Evolutionary conservation across 2,113 vertebrate genomes (phyloP), one percentile per base, ranked within the genome.

Genomic region (Pygoscelis adeliae): DNA sequence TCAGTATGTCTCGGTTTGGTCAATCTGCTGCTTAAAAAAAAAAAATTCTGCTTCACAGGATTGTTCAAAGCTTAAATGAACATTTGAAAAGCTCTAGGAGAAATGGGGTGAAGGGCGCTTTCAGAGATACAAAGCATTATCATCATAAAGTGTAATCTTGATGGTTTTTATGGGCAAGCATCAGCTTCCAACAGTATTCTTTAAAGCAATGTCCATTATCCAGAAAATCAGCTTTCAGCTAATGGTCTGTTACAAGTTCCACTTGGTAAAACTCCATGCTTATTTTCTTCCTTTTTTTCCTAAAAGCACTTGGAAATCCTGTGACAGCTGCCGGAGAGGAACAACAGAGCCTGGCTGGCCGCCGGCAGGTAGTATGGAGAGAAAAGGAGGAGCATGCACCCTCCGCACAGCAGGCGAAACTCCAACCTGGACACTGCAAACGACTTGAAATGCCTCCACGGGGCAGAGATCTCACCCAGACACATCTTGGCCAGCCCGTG

Each of bases 211-310:
- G 4, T 50, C 82, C 74, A 70, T 92, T 97, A 96, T 70, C 82
- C 87, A 87, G 90, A 97, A 97, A 97, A 97, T 86, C 25, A 3
- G 46, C 85, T 95, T 94, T 87, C 72, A 92, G 80, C 77, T 91
- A 91, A 96, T 63, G 80, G 77, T n/a, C 42, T 93, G 66, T 93
- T 89, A 92, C 71, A 71, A 74, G 71, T 81, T 90, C 92, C 79
- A 81, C 55, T 77, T 83, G 46, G 46, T 87, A 83, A 90, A 94
- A 90, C 47, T 66, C 79, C 74, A n/a, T 2, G 1, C 70, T 78
- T 65, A 29, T 90, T 95, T 94, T 90, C 61, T 78, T 84, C 32
- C 20, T 90, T 58, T 89, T 70, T 81, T 67, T 40, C 52, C 40
- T 94, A 36, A 83, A 40, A 96, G 70, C 79, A 42, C 86, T 92